Conservation (phyloP, 92 coral and sea anemone genomes). For the Phymanthus crucifer region DNA sequence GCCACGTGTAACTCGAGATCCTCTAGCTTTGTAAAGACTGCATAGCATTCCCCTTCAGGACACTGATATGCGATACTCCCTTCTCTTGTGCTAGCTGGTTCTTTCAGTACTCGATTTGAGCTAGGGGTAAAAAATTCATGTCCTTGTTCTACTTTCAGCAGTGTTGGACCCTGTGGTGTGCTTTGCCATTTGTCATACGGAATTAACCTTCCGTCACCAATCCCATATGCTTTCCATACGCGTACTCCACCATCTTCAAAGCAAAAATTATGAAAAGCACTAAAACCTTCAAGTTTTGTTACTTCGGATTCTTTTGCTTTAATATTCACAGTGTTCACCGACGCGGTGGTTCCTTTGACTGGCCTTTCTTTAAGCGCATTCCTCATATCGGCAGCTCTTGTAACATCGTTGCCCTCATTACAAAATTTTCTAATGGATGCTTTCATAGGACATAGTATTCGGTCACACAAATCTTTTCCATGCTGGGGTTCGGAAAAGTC, state of each 20-base stretch:
- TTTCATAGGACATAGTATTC: neutral
- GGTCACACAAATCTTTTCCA: neutral
- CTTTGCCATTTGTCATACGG: conserved; percentile 33
- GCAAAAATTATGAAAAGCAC: conserved; percentile 51
- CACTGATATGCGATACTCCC: conserved; percentile 25
- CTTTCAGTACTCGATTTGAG: conserved; percentile 29
- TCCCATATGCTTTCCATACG: conserved; percentile 59
- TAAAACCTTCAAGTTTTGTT: conserved; percentile 50
- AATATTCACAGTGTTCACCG: conserved; percentile 49
- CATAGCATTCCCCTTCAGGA: conserved; percentile 28
- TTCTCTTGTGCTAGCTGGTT: conserved; percentile 2
- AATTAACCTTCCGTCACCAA: conserved; percentile 51
- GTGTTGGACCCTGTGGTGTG: conserved; percentile 52
- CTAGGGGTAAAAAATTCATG: conserved; percentile 38
- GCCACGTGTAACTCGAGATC: conserved; percentile 35
- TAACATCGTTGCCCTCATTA: neutral
- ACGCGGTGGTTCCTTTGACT: conserved; percentile 54
- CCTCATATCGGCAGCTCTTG: neutral
- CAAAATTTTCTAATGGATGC: conserved; percentile 2
- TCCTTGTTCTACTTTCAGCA: conserved; percentile 31
- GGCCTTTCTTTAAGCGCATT: conserved; percentile 34
- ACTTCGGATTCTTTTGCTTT: conserved; percentile 33
- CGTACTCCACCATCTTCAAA: conserved; percentile 41
- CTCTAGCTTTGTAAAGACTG: conserved; percentile 21
- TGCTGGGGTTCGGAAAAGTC: neutral